phyloP scores from a whole-genome alignment of 1,140 invertebrate species.

The Drosophila pachea region DNA sequence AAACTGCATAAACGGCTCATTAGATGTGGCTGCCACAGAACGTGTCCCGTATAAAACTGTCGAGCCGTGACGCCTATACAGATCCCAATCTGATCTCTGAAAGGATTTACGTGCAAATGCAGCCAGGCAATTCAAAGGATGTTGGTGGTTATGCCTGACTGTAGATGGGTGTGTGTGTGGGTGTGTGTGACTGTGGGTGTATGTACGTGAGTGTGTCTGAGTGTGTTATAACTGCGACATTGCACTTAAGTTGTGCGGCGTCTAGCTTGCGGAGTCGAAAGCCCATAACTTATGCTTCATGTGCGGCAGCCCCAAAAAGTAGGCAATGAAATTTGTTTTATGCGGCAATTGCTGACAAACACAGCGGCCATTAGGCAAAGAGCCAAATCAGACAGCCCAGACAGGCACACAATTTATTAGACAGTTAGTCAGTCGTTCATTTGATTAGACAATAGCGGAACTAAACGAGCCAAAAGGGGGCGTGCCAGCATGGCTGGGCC shows the following conservation, averaged over 20 bases:
- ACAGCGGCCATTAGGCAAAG: slow-evolving; percentile 36
- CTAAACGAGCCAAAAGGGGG: background rate
- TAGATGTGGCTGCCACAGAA: slow-evolving; percentile 31
- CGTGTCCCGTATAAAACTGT: background rate
- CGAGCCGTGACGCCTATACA: background rate
- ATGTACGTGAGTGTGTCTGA: slow-evolving; percentile 6
- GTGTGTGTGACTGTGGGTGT: background rate
- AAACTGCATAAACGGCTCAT: slow-evolving; percentile 41
- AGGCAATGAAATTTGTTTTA: slow-evolving; percentile 61
- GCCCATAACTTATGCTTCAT: slow-evolving; percentile 21
- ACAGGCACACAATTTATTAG: slow-evolving; percentile 5
- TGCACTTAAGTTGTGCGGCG: slow-evolving; percentile 24
- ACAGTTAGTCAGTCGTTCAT: slow-evolving; percentile 19
- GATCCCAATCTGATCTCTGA: slow-evolving; percentile 4
- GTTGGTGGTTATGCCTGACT: background rate
- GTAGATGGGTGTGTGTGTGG: background rate
- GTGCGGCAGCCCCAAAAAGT: slow-evolving; percentile 13
- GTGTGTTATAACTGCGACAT: slow-evolving; percentile 18
- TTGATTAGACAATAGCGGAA: slow-evolving; percentile 18
- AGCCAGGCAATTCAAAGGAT: slow-evolving; percentile 20
- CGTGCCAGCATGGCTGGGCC: slow-evolving; percentile 3
- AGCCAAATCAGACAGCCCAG: slow-evolving; percentile 15
- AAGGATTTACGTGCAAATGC: slow-evolving; percentile 36
- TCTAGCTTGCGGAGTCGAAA: slow-evolving; percentile 1
- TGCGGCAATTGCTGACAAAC: slow-evolving; percentile 40